A percentile compares a stretch with the other conserved stretches of the same genome.
Evolutionary conservation across 2,797 vertebrate genomes (phyloP).

Genomic region (Poeciliopsis presidionis): DNA sequence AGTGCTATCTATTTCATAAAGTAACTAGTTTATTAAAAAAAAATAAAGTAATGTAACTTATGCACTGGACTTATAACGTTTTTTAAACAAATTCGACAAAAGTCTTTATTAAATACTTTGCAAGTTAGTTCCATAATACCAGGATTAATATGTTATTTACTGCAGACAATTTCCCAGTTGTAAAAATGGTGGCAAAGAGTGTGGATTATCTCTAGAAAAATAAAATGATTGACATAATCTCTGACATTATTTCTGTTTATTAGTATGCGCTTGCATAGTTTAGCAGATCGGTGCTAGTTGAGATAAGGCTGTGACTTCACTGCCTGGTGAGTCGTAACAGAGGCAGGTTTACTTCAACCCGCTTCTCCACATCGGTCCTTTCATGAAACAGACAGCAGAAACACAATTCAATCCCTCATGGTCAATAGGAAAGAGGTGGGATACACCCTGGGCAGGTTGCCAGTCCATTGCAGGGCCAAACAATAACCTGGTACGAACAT

Average conservation of each 20-base stretch:
- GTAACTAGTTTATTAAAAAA: background rate
- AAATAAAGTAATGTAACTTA: background rate
- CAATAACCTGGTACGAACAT: background rate
- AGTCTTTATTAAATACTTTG: background rate
- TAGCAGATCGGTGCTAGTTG: background rate
- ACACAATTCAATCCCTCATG: background rate
- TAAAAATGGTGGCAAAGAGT: background rate
- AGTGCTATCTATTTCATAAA: background rate
- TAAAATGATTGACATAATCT: too few species aligned
- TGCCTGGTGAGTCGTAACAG: background rate
- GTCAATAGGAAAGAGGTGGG: too few species aligned
- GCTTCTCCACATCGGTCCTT: background rate
- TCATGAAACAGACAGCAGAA: background rate
- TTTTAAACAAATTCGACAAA: background rate
- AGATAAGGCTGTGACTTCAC: background rate
- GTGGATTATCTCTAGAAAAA: background rate
- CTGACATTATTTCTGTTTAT: too few species aligned
- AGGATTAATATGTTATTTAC: background rate
- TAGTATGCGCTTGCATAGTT: background rate
- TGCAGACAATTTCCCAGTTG: background rate
- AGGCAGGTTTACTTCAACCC: background rate
- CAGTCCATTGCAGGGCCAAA: too few species aligned
- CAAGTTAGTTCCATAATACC: background rate
- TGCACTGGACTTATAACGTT: background rate
- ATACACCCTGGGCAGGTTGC: too few species aligned